Evolutionary conservation across 2,113 vertebrate genomes (phyloP), one percentile per base, ranked within the genome.

Genomic region (Stegastes partitus): DNA sequence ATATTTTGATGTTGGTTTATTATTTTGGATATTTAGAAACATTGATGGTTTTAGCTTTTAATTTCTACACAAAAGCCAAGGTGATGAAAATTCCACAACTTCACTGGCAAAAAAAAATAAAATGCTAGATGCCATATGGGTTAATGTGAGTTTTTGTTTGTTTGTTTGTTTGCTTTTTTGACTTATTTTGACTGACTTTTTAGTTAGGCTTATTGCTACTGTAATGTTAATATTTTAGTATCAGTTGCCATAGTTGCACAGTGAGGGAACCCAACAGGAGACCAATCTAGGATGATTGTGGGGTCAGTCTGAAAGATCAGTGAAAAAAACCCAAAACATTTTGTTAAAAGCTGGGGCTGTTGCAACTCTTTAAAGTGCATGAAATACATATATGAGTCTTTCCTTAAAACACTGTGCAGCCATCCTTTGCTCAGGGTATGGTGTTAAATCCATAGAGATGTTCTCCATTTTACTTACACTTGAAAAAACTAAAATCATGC

Each of bases 401-500:
- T 55, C 4, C 61, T 58, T 49, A 16, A 26, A 50, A 68, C 0
- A 44, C 12, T 0, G 1, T 23, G 4, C 14, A 25, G n/a, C 11
- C 18, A 55, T 55, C 3, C 0, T 63, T 64, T 19, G 11, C 25
- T 28, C 18, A 22, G 15, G 61, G 10, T 23, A 28, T 50, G 25
- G 11, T 55, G 23, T 74, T 51, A 62, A 37, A 53, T 31, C 56
- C 3, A 76, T 31, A 50, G 3, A 56, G 50, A 54, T 39, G 14
- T 47, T 45, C 5, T 65, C 7, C 23, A n/a, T 57, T 66, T 69
- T 54, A 69, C 45, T 64, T 44, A 28, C 37, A 61, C 34, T 53
- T 51, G 19, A 39, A 82, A 67, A 66, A 66, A 19, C 31, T 56
- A 78, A 68, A 79, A 72, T 58, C 42, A 69, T 50, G 58, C 28